Evolutionary conservation across 2,113 vertebrate genomes (phyloP), one percentile per base, ranked within the genome.

Genomic region (Gobio gobio): DNA sequence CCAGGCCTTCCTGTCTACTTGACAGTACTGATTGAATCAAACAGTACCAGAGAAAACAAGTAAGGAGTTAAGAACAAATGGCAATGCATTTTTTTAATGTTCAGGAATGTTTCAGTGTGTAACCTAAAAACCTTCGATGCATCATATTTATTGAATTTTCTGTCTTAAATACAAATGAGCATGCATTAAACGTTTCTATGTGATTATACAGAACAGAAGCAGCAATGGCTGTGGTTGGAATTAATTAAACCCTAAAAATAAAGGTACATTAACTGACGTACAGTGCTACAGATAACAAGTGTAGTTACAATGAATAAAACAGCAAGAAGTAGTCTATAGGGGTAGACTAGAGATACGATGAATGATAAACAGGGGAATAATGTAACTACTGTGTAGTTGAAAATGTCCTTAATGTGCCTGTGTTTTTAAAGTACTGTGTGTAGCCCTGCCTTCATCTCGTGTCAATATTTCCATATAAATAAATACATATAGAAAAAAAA

Each of bases 301-400:
- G 36, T 81, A 83, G 72, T 83, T 81, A 81, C 83, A 29, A 49
- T 59, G 18, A 56, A 56, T 56, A 56, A 29, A 22, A 56, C 18
- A 2, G 54, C 20, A 8, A 59, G 29, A 7, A 40, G 16, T 77
- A 13, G 18, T 59, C 51, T 54, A 5, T 59, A 49, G 45, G 10
- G 45, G 78, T 49, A 33, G 43, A 66, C 6, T 56, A 45, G 6
- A n/a, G 59, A 45, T 61, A 40, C 2, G 0, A 56, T 45, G 18
- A 47, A 59, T 78, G 59, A 61, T 72, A 77, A 79, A 75, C 16
- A 22, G 49, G 51, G 70, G 43, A 70, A 61, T 83, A 86, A 90
- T 78, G 83, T 86, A 89, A 92, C 93, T 93, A 95, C 94, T 90
- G 89, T 94, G 91, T 93, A 93, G 92, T 93, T 93, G 51, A 88